Conservation (phyloP, 2,113 vertebrate genomes). For the Tenrec ecaudatus region DNA sequence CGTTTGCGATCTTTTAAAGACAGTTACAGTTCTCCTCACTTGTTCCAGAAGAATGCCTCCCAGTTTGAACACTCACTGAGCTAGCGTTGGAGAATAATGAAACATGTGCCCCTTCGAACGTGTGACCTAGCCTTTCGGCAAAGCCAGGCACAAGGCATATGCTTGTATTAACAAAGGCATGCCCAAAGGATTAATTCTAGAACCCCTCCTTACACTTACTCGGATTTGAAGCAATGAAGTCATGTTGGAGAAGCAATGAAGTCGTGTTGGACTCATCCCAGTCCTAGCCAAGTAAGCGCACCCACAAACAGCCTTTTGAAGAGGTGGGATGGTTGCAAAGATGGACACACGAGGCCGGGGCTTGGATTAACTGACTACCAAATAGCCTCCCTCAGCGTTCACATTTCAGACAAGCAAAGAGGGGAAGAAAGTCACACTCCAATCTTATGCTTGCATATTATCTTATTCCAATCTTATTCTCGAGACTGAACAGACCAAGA, state of each 20-base stretch:
- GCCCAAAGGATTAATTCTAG: background rate
- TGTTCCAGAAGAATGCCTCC: constrained; percentile 12
- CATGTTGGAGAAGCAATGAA: background rate
- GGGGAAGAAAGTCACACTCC: background rate
- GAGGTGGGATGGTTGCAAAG: background rate
- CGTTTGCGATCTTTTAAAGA: constrained; percentile 10
- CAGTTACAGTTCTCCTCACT: background rate
- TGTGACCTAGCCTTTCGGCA: background rate
- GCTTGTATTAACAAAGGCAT: background rate
- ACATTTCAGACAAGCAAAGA: background rate
- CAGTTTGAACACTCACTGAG: background rate
- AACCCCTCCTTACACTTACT: background rate
- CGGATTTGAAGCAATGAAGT: background rate
- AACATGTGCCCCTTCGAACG: background rate
- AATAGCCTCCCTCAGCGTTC: too few relatives aligned
- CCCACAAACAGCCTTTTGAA: background rate
- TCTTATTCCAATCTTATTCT: too few relatives aligned
- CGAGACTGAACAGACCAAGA: background rate
- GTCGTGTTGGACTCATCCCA: background rate
- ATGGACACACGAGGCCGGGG: background rate
- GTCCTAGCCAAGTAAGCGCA: too few relatives aligned
- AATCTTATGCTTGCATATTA: background rate
- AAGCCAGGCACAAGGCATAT: background rate
- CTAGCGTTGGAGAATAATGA: background rate
- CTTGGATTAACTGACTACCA: background rate